Conservation (phyloP, 2,797 vertebrate genomes). For the Anguilla megastoma region DNA sequence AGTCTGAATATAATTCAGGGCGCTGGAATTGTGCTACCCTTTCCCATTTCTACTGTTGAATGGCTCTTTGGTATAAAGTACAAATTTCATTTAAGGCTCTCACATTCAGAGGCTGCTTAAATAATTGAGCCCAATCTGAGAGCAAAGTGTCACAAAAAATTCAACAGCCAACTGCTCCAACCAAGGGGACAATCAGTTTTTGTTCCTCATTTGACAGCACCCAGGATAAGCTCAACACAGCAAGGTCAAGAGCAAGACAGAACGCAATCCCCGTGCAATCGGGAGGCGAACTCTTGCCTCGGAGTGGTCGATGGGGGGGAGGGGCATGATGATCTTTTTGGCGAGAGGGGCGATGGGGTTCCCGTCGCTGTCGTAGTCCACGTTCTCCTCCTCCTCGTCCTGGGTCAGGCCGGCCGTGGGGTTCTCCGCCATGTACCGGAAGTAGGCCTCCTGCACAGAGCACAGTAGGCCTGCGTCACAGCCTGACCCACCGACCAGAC, state of each 20-base stretch:
- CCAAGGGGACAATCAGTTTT: neutral
- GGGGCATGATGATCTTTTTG: constrained; percentile 95
- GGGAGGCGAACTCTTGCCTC: constrained; percentile 75
- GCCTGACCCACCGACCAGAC: neutral
- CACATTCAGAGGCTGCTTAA: neutral
- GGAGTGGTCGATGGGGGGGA: constrained; percentile 93
- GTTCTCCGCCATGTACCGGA: constrained; percentile 99
- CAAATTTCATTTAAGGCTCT: neutral
- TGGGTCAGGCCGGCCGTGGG: constrained; percentile 91
- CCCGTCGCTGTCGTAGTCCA: constrained; percentile 97
- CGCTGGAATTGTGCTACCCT: neutral
- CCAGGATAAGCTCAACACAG: neutral
- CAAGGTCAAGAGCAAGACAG: neutral
- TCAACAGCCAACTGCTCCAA: neutral
- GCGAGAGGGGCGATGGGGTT: constrained; percentile 87
- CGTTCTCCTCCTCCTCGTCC: constrained; percentile 93
- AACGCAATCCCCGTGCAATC: neutral
- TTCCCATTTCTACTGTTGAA: neutral
- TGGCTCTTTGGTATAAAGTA: neutral
- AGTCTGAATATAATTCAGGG: too few species aligned
- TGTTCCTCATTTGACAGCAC: neutral
- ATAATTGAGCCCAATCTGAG: neutral
- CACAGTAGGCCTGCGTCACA: constrained; percentile 50
- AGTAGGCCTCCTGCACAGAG: constrained; percentile 96
- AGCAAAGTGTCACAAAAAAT: neutral